Base-by-base conservation (phyloP, 2,888 invertebrate genomes). In the Microctonus hyperodae region DNA sequence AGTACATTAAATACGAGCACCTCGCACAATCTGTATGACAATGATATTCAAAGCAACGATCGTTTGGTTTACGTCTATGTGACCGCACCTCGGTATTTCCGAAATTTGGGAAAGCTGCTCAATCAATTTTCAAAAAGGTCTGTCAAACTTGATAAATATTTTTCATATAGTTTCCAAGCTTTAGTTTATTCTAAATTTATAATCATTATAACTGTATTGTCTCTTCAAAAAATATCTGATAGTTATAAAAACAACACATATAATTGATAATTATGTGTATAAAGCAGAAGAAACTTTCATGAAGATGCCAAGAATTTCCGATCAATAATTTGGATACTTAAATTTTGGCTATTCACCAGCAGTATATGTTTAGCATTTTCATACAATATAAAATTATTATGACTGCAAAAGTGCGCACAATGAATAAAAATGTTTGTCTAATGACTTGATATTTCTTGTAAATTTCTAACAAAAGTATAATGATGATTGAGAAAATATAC, bases 51-150 rank as follows among this genome's bases (percentile, higher is more conserved):
- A 31, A 73, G 70, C 68, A 77, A 77, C 20, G 81, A 79, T 66
- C 80, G 78, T 68, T 73, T 77, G 70, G 73, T 80, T 68, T 80
- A 80, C 71, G 78, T 83, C 37, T 84, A 83, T 71, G 81, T 84
- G 57, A 81, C 83, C 53, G 80, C 81, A 9, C 83, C 83, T 3
- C 77, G 78, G 69, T 84, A 83, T 71, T 81, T 84, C 70, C 78
- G 79, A 22, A 80, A 75, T 66, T 78, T 83, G 28, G 79, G 80
- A 28, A 81, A 79, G 70, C 71, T 84, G 69, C 74, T 84, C 65
- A 78, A 80, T 73, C 83, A 81, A 65, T 84, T 84, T 74, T 79
- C 84, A 61, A 79, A 77, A 69, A 80, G 84, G 84, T 84, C 69
- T 75, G 75, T 73, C 40, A 25, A 48, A 25, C n/a, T 55, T 25